Conservation (phyloP, 2,888 invertebrate species). For the Sarcophaga variegata region DNA sequence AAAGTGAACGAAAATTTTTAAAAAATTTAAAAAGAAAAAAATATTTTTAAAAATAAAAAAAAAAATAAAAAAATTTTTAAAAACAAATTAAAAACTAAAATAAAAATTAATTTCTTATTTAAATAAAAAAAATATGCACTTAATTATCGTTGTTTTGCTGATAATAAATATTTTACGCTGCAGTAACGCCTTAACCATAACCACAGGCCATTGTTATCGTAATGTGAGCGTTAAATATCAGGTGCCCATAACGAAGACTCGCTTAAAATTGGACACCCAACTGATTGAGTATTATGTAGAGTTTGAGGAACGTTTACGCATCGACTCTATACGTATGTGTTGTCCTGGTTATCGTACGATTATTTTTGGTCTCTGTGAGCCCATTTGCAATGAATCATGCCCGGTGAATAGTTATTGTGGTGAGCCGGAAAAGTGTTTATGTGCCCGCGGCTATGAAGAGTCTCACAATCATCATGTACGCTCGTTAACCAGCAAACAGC, state of each 20-base stretch:
- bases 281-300: slow-evolving; percentile 72
- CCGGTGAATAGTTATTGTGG: slow-evolving; percentile 74
- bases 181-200: slow-evolving; percentile 73
- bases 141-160: slow-evolving; percentile 18
- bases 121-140: slow-evolving; percentile 36
- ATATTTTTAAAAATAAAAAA: neutral
- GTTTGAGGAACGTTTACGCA: slow-evolving; percentile 76
- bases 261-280: slow-evolving; percentile 56
- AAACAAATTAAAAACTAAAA: neutral
- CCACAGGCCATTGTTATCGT: slow-evolving; percentile 76
- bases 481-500: slow-evolving; percentile 77
- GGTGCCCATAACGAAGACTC: slow-evolving; percentile 74
- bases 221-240: slow-evolving; percentile 78
- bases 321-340: slow-evolving; percentile 76
- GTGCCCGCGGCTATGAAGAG: slow-evolving; percentile 70
- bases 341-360: slow-evolving; percentile 77
- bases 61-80: neutral
- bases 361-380: slow-evolving; percentile 79
- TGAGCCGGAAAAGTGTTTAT: slow-evolving; percentile 73
- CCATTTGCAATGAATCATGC: slow-evolving; percentile 79
- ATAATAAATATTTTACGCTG: slow-evolving; percentile 38
- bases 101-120: neutral
- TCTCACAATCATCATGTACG: slow-evolving; percentile 82
- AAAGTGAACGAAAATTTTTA: neutral
- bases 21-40: neutral